Conservation (phyloP, 2,797 vertebrate species). For the Chelidonichthys spinosus region DNA sequence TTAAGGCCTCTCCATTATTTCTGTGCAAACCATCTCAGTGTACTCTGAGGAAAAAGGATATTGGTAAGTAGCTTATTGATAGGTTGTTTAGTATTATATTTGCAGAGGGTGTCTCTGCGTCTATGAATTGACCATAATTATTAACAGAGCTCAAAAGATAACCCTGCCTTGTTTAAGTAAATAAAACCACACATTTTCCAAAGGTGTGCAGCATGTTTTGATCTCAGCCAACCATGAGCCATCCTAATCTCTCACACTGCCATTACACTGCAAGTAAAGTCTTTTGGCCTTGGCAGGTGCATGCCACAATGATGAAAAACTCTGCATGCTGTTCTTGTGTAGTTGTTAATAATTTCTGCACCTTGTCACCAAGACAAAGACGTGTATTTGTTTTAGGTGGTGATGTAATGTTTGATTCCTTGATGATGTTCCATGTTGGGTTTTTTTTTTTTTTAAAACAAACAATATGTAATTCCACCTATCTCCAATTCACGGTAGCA, state of each 20-base stretch:
- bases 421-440: neutral
- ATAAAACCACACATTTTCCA: conserved; percentile 4
- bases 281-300: conserved; percentile 41
- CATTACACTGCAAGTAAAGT: conserved; percentile 23
- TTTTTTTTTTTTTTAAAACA: neutral
- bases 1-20: conserved; percentile 8
- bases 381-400: neutral
- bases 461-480: conserved; percentile 18
- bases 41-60: conserved; percentile 20
- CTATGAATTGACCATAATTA: neutral
- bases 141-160: conserved; percentile 11
- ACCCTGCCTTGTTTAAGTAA: neutral
- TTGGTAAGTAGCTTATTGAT: conserved; percentile 12
- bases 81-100: neutral
- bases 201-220: neutral
- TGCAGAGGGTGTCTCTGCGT: neutral
- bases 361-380: conserved; percentile 16
- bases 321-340: conserved; percentile 26
- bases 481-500: conserved; percentile 15
- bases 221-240: conserved; percentile 12
- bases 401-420: neutral
- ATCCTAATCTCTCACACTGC: neutral
- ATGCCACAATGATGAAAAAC: conserved; percentile 26
- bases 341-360: conserved; percentile 25
- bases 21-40: conserved; percentile 13